These are phyloP conservation scores for Plestiodon gilberti DNA, from an alignment of 2,113 vertebrate genomes.

Conservation along the genomic window DNA sequence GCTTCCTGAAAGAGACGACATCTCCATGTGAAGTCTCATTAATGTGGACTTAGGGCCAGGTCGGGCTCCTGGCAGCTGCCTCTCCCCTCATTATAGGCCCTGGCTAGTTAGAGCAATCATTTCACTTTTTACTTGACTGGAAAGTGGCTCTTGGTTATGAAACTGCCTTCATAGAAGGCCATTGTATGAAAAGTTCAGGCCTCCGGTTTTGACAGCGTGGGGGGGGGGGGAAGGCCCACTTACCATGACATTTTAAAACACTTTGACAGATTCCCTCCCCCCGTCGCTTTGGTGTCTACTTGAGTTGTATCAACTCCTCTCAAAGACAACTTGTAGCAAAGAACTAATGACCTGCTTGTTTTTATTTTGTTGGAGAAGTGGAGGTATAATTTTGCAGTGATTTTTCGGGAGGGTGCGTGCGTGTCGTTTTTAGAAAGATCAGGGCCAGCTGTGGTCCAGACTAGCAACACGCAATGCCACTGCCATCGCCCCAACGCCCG, in stretches of 20 bases:
- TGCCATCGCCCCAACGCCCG: not conserved
- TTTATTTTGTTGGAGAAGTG: not conserved
- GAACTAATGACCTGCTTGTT: not conserved
- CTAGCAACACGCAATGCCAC: not conserved
- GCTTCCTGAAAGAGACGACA: constrained; percentile 34
- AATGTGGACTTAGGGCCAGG: constrained; percentile 53
- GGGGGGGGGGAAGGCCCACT: not conserved
- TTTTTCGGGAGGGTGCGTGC: not conserved
- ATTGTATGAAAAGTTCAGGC: constrained; percentile 15
- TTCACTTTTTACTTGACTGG: constrained; percentile 43
- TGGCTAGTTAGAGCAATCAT: constrained; percentile 65
- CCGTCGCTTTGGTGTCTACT: constrained; percentile 6
- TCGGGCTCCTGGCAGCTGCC: constrained; percentile 27
- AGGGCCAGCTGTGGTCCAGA: constrained; percentile 17
- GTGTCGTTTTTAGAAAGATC: constrained; percentile 10
- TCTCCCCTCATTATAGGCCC: constrained; percentile 43
- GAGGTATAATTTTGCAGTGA: constrained; percentile 4
- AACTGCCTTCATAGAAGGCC: constrained; percentile 23
- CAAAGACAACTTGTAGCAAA: constrained; percentile 8
- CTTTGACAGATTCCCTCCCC: constrained; percentile 18
- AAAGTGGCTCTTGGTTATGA: constrained; percentile 21
- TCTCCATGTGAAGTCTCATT: constrained; percentile 68
- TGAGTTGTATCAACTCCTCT: constrained; percentile 1
- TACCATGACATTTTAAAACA: constrained; percentile 30
- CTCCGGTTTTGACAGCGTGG: constrained; percentile 4